These are phyloP conservation scores for Caenorhabditis uteleia DNA, from an alignment of 2,888 invertebrate genomes.

Conservation along the genomic window DNA sequence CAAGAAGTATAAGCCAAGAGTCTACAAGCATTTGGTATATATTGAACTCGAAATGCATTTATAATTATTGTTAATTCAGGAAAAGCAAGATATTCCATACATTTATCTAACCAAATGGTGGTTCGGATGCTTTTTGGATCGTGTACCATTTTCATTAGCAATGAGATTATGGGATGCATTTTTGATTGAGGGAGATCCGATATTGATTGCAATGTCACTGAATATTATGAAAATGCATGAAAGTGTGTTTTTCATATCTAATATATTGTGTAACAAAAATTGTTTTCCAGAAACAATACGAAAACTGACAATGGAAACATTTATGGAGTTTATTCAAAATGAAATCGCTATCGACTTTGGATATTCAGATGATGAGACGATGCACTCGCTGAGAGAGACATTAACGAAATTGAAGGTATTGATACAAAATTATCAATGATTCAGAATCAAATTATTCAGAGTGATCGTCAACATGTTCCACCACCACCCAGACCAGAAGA, in stretches of 20 bases:
- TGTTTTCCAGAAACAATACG: slow-evolving; percentile 70
- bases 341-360: slow-evolving; percentile 88
- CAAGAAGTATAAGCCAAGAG: slow-evolving; percentile 89
- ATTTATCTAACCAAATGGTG: slow-evolving; percentile 98
- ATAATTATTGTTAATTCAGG: too few relatives aligned
- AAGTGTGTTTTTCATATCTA: too few relatives aligned
- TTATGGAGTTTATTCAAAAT: slow-evolving; percentile 77
- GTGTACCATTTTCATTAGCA: slow-evolving; percentile 83
- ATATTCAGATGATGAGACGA: slow-evolving; percentile 87
- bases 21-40: slow-evolving; percentile 85
- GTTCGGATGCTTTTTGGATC: slow-evolving; percentile 97
- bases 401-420: slow-evolving; percentile 84
- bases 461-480: slow-evolving; percentile 69
- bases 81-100: slow-evolving; percentile 91
- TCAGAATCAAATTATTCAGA: too few relatives aligned
- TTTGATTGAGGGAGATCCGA: slow-evolving; percentile 89
- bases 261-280: too few relatives aligned
- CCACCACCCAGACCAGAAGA: slow-evolving; percentile 60
- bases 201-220: slow-evolving; percentile 92
- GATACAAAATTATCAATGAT: too few relatives aligned
- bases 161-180: slow-evolving; percentile 92
- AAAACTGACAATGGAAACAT: slow-evolving; percentile 71
- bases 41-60: too few relatives aligned
- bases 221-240: slow-evolving; percentile 92
- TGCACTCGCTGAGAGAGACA: slow-evolving; percentile 83